Conservation (phyloP, 2,888 invertebrate genomes). For the Nomada fabriciana region DNA sequence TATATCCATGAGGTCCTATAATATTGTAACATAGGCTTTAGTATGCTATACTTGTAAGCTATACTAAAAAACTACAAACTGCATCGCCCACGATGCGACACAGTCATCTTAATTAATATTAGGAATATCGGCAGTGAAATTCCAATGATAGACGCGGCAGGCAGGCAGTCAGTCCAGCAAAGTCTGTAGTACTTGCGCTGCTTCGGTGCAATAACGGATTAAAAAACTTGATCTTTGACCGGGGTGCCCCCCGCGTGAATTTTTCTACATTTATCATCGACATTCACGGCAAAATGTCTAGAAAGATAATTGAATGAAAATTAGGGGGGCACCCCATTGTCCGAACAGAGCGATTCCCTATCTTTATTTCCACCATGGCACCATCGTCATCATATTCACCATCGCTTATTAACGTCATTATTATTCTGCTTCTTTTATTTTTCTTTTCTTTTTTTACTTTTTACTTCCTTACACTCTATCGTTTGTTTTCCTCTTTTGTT, state of each 20-base stretch:
- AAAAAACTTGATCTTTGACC: constrained; percentile 65
- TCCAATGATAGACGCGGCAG: constrained; percentile 83
- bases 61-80: constrained; percentile 78
- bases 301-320: constrained; percentile 72
- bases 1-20: constrained; percentile 78
- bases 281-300: constrained; percentile 62
- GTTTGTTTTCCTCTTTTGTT: constrained; percentile 39
- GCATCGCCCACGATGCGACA: constrained; percentile 75
- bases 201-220: constrained; percentile 72
- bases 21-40: constrained; percentile 81
- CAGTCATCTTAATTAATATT: constrained; percentile 78
- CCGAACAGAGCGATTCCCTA: constrained; percentile 73
- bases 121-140: constrained; percentile 85
- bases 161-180: constrained; percentile 80
- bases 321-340: constrained; percentile 80
- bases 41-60: constrained; percentile 80
- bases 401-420: constrained; percentile 68
- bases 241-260: constrained; percentile 74
- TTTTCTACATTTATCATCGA: constrained; percentile 72
- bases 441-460: constrained; percentile 39
- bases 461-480: constrained; percentile 29
- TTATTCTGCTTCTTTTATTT: constrained; percentile 48
- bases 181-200: constrained; percentile 79
- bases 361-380: constrained; percentile 77
- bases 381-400: constrained; percentile 75